These are phyloP conservation scores for Ceratothoa steindachneri DNA, from an alignment of 2,888 invertebrate genomes.

Conservation along the genomic window DNA sequence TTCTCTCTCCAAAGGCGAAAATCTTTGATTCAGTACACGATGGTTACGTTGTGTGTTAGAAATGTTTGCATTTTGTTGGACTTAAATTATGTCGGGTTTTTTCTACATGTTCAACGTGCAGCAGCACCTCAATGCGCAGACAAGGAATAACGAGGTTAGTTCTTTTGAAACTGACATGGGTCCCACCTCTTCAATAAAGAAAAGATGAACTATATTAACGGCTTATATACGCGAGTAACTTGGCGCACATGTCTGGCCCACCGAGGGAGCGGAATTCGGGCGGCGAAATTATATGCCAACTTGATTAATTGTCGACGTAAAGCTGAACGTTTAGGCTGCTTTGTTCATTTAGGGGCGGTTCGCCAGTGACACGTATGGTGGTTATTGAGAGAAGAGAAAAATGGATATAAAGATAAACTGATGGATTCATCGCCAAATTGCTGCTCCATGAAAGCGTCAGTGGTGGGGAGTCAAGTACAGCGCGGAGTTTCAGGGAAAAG, in stretches of 20 bases:
- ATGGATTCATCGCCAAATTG: neutral
- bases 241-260: neutral
- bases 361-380: neutral
- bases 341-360: neutral
- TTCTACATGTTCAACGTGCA: too few species aligned
- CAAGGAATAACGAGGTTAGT: too few species aligned
- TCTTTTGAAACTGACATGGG: too few species aligned
- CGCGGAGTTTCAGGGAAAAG: neutral
- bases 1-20: too few species aligned
- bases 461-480: neutral
- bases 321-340: neutral
- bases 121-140: too few species aligned
- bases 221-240: neutral
- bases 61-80: too few species aligned
- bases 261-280: neutral
- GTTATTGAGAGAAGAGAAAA: neutral
- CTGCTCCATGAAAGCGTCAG: neutral
- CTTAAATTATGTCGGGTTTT: too few species aligned
- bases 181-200: too few species aligned
- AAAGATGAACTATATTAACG: neutral
- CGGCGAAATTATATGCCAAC: conserved; percentile 3
- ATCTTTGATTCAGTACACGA: too few species aligned
- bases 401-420: neutral
- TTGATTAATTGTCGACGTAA: conserved; percentile 3
- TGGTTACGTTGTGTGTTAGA: too few species aligned